phyloP scores from a whole-genome alignment of 2,113 vertebrate genomes.

The Passer domesticus region DNA sequence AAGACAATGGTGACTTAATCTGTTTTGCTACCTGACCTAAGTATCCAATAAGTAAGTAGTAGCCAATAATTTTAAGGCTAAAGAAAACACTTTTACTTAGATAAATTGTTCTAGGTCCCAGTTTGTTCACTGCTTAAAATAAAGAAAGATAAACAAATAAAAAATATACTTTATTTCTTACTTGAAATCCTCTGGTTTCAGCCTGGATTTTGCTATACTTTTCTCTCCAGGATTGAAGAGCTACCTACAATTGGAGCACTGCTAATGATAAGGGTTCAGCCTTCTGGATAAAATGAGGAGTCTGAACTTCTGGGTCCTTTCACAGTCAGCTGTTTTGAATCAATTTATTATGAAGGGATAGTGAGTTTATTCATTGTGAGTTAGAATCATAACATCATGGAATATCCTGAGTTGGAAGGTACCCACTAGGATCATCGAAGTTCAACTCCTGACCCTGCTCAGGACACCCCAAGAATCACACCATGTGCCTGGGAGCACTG shows the following conservation, averaged over 20 bases:
- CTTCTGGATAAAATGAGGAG: background rate
- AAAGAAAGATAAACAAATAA: background rate
- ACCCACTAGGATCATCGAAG: too few species aligned
- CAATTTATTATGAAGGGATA: background rate
- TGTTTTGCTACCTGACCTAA: background rate
- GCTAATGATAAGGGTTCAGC: background rate
- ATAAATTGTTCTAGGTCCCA: background rate
- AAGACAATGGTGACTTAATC: background rate
- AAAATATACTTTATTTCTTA: background rate
- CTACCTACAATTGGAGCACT: background rate
- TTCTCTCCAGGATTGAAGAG: background rate
- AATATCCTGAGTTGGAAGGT: background rate
- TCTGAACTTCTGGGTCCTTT: background rate
- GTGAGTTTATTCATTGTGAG: background rate
- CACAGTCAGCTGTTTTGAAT: background rate
- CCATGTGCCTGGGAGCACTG: background rate
- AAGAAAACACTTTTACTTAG: background rate
- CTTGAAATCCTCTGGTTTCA: background rate
- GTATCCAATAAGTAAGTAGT: background rate
- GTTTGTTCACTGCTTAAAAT: background rate
- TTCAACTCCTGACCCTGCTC: background rate
- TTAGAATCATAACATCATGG: background rate
- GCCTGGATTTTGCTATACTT: background rate
- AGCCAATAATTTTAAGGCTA: background rate
- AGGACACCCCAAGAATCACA: background rate